A percentile compares a stretch with the other conserved stretches of the same genome.
phyloP scores from a whole-genome alignment of 2,888 invertebrate genomes.

The Calameuta filiformis region DNA sequence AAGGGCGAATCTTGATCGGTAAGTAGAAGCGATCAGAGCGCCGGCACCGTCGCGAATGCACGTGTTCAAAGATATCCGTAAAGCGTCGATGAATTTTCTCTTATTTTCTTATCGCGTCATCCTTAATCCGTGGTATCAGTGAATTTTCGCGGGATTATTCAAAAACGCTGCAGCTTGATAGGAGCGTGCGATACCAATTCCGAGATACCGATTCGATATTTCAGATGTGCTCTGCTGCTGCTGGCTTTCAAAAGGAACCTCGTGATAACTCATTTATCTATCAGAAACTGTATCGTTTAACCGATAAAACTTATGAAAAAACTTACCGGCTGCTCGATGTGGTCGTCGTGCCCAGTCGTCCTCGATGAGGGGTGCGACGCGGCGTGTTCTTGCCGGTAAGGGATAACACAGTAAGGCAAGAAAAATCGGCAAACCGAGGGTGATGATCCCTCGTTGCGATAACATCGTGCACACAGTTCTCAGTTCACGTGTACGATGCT shows the following conservation, averaged over 20 bases:
- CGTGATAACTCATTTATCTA: no score
- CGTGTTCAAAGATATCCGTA: not conserved
- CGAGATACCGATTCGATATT: not conserved
- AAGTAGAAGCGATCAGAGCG: not conserved
- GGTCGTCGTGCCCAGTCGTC: constrained; percentile 76
- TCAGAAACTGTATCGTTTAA: no score
- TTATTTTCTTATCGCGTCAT: not conserved
- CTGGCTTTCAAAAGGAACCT: no score
- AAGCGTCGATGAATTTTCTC: not conserved
- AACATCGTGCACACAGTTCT: constrained; percentile 33
- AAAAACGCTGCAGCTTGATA: not conserved
- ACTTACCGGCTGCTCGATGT: constrained; percentile 77
- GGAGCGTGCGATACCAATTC: not conserved
- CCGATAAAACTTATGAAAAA: not conserved
- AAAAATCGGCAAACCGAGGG: constrained; percentile 47
- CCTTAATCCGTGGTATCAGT: not conserved
- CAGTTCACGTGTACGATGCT: not conserved
- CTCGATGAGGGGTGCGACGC: constrained; percentile 75
- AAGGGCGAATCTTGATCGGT: not conserved
- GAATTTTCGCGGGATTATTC: not conserved
- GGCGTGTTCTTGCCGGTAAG: constrained; percentile 65
- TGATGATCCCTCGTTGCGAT: constrained; percentile 7
- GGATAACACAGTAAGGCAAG: constrained; percentile 60
- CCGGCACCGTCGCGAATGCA: not conserved
- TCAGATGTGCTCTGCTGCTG: not conserved